A percentile compares a stretch with the other conserved stretches of the same genome.
Conservation (phyloP, 64 coral and sea anemone genomes). For the Actinia equina region DNA sequence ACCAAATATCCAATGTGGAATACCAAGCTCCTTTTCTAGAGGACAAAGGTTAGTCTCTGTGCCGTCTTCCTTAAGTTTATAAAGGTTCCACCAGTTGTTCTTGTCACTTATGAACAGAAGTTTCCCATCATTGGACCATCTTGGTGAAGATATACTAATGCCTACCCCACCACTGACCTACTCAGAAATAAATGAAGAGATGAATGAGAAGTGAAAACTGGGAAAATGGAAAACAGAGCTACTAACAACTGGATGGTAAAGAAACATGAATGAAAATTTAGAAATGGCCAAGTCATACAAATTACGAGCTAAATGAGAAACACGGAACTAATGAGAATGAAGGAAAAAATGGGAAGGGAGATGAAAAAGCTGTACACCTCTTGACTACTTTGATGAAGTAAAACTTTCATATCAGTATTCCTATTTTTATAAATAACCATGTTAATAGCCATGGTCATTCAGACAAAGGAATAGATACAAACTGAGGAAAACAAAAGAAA, state of each 20-base stretch:
- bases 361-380: background rate
- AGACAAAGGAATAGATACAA: too few relatives aligned
- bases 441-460: too few relatives aligned
- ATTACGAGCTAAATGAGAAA: background rate
- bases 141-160: constrained; percentile 73
- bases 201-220: background rate
- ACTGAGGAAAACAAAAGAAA: background rate
- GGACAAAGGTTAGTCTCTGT: constrained; percentile 72
- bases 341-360: background rate
- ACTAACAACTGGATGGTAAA: background rate
- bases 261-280: too few relatives aligned
- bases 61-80: constrained; percentile 54
- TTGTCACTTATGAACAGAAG: constrained; percentile 87
- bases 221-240: background rate
- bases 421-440: too few relatives aligned
- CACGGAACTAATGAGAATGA: constrained; percentile 3
- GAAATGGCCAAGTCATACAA: too few relatives aligned
- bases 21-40: constrained; percentile 63
- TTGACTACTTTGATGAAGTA: too few relatives aligned
- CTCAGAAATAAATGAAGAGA: background rate
- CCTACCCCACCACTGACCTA: constrained; percentile 63
- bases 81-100: constrained; percentile 98
- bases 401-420: too few relatives aligned
- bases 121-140: constrained; percentile 72
- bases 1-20: constrained; percentile 80